Evolutionary conservation across 2,797 vertebrate genomes (phyloP).

Genomic region (Etheostoma nigrum): DNA sequence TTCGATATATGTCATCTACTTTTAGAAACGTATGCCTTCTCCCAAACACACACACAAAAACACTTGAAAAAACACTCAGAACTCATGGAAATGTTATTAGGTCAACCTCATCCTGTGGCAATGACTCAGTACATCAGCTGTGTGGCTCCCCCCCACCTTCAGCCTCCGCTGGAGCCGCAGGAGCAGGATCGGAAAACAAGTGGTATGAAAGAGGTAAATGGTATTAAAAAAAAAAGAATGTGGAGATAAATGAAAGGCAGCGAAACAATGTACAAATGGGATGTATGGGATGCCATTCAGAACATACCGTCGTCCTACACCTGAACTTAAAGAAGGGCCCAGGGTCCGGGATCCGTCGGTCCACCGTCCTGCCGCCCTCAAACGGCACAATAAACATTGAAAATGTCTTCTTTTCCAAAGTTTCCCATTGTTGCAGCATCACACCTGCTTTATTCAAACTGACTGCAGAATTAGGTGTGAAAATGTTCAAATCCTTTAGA

Average conservation of each 20-base stretch:
- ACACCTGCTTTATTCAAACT: not conserved
- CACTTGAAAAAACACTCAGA: constrained; percentile 3
- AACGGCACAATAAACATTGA: constrained; percentile 53
- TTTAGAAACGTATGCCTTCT: constrained; percentile 5
- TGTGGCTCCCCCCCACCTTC: constrained; percentile 7
- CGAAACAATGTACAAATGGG: not conserved
- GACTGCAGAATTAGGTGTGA: not conserved
- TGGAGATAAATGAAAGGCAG: constrained; percentile 31
- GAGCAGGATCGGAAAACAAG: constrained; percentile 9
- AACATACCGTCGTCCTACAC: constrained; percentile 40
- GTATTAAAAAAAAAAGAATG: constrained; percentile 22
- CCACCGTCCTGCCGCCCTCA: not conserved
- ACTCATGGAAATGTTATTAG: constrained; percentile 48
- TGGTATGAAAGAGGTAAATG: constrained; percentile 10
- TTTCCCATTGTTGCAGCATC: not conserved
- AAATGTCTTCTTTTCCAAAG: constrained; percentile 18
- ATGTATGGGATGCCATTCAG: constrained; percentile 1
- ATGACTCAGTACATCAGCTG: constrained; percentile 47
- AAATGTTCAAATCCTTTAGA: not conserved
- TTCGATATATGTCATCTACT: constrained; percentile 13
- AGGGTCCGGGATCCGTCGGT: not conserved
- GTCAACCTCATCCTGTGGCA: constrained; percentile 44
- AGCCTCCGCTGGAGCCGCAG: constrained; percentile 25
- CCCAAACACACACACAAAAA: constrained; percentile 1
- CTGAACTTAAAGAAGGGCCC: constrained; percentile 1